Base-by-base conservation (phyloP, 2,888 invertebrate genomes). In the Bembecia ichneumoniformis region DNA sequence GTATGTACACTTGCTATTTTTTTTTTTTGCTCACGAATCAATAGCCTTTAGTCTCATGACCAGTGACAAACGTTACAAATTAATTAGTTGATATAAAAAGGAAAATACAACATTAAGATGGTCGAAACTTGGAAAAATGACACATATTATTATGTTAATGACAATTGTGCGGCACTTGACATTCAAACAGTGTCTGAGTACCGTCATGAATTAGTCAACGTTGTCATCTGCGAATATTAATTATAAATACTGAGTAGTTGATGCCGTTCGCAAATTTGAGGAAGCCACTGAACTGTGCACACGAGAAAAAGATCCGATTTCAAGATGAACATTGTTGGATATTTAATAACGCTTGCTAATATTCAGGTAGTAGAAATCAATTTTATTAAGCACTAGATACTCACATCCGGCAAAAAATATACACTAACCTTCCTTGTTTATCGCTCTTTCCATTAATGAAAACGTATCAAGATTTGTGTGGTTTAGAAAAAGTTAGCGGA, bases 131-230 rank as follows among this genome's bases (percentile, higher is more conserved):
- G 40, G 14, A 40, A 40, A 40, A 40, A 40, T 40, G 17, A 16
- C 44, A 16, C 44, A 16, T 48, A 59, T 72, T 72, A 60, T 68
- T 49, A 75, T 74, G 67, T 53, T 56, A 74, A 75, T 68, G 52
- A 17, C 55, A 49, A 59, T 66, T 64, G 64, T 64, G 51, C 55
- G n/a, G 50, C 56, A 57, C 59, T 60, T 62, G 62, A 58, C 63
- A 74, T 74, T 61, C 50, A 48, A 47, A 67, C 66, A 71, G 68
- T 59, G 57, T 64, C 62, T 58, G 47, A 56, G 51, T 53, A 55
- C 57, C 59, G 59, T 62, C 57, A 53, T 56, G 60, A 68, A 64
- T 69, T 66, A 54, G 63, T 65, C 62, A 64, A 61, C 63, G 62
- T 61, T 54, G 54, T 55, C 55, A 52, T 55, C 53, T 55, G 40